Evolutionary conservation across 2,113 vertebrate genomes (phyloP), one percentile per base, ranked within the genome.

Genomic region (Emydura subglobosa): DNA sequence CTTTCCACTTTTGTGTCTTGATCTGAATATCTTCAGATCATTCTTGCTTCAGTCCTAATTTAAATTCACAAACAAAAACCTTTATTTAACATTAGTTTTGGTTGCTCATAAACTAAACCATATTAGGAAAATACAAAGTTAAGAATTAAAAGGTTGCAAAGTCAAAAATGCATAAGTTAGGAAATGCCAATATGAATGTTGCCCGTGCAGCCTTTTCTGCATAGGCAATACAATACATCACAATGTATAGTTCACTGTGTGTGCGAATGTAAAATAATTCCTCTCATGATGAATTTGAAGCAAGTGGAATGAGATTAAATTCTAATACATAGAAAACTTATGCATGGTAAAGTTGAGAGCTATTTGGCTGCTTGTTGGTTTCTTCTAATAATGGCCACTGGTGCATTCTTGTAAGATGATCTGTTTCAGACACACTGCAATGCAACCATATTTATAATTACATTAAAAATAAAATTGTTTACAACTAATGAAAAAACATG

Each of bases 311-410:
- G 27, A 21, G 72, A 53, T 42, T 90, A 74, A 85, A 47, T 87
- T 65, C 4, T 25, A 7, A 61, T 55, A 27, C 42, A 79, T 68
- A 72, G 51, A 34, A 11, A 8, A 51, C 19, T 19, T 91, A 16
- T 0, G 0, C 74, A 24, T n/a, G 80, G 29, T 55, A n/a, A 87
- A 74, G 2, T 3, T 86, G 34, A 2, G 21, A 87, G 9, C 13
- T 78, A 4, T 61, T 94, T 87, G 29, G 88, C 2, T 61, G 17
- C 0, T 78, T 44, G 42, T 29, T 88, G 4, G 65, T 91, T 74
- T 57, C 31, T 85, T 81, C 42, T 82, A 4, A 4, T 9, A 72
- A 22, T 72, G 65, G 25, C 17, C 13, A 87, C 79, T 21, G 49
- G 79, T 72, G 72, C 86, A 92, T 61, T 72, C 34, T 11, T 13